A percentile compares a stretch with the other conserved stretches of the same genome.
Evolutionary conservation across 2,113 vertebrate species (phyloP).

Genomic region (Phoxinus phoxinus): DNA sequence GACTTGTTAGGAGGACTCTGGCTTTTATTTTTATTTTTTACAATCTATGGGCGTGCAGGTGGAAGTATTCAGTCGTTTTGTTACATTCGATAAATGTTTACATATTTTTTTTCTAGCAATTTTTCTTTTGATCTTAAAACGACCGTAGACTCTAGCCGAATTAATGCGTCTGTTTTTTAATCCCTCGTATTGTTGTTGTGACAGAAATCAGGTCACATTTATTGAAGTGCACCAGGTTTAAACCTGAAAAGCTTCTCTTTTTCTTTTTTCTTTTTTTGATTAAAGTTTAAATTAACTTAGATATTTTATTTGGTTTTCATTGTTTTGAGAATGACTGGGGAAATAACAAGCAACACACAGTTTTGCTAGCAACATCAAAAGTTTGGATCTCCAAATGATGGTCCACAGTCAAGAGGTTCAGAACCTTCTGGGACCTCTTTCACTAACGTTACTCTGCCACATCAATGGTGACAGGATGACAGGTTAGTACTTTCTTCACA

Average conservation of each 20-base stretch:
- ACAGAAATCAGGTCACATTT: neutral
- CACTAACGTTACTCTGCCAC: conserved; percentile 28
- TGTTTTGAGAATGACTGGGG: neutral
- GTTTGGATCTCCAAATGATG: neutral
- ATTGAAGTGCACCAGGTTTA: neutral
- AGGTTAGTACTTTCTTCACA: conserved; percentile 3
- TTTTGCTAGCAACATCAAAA: neutral
- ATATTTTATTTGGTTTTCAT: neutral
- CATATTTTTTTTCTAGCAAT: neutral
- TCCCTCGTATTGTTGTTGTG: neutral
- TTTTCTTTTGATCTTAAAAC: neutral
- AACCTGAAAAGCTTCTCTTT: neutral
- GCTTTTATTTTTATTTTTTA: too few relatives aligned
- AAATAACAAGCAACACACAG: neutral
- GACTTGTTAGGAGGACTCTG: neutral
- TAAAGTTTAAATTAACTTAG: too few relatives aligned
- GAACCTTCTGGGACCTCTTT: conserved; percentile 17
- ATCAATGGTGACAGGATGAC: neutral
- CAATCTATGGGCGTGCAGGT: too few relatives aligned
- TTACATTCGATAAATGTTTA: neutral
- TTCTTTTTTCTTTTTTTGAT: too few relatives aligned
- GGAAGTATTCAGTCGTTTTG: neutral
- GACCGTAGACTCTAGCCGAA: neutral
- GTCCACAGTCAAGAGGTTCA: neutral
- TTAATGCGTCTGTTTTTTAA: neutral